Base-by-base conservation (phyloP, 2,797 vertebrate species). In the Scolopax bukidnonensis region DNA sequence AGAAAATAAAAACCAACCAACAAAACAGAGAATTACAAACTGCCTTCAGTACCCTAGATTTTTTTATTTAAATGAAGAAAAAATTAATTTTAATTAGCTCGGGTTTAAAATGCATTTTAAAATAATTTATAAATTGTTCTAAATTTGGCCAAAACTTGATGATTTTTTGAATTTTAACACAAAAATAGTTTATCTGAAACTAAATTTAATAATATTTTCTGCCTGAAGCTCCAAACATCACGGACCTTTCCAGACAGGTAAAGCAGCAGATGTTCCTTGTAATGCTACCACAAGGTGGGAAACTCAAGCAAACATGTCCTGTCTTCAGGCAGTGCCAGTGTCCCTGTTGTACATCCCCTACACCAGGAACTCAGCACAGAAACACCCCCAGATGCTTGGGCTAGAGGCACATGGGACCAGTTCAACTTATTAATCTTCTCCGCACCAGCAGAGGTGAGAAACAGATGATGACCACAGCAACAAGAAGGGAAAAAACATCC, bases 391-490 rank as follows among this genome's bases (percentile, higher is more conserved):
- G 14, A 12, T 1, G 1, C 61, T 4, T 57, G 12, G 13, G 7
- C 30, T 11, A 56, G 45, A 32, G 27, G 6, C 7, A 23, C 0
- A 0, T 13, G 43, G 21, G 8, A 11, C 19, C 36, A 10, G n/a
- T 20, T 51, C 12, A 32, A 3, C 47, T 60, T 59, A 36, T 56
- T 40, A 53, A 12, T 53, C 24, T 12, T 38, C 13, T 28, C 67
- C 38, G 18, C 30, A 75, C 32, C 40, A 82, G 41, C 53, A 70
- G 15, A 43, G 8, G 10, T 43, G 17, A 84, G 73, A 56, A 86
- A 59, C 38, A 56, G 21, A 47, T 23, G 4, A 28, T 36, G 17
- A 28, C 23, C 47, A 28, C 21, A 69, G 23, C 30, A 83, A 59
- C 48, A 60, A 51, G 40, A 28, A 54, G 15, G 17, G 11, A 10